Evolutionary conservation across 2,888 invertebrate species (phyloP), one percentile per base, ranked within the genome.

Genomic region (Steinernema carpocapsae): DNA sequence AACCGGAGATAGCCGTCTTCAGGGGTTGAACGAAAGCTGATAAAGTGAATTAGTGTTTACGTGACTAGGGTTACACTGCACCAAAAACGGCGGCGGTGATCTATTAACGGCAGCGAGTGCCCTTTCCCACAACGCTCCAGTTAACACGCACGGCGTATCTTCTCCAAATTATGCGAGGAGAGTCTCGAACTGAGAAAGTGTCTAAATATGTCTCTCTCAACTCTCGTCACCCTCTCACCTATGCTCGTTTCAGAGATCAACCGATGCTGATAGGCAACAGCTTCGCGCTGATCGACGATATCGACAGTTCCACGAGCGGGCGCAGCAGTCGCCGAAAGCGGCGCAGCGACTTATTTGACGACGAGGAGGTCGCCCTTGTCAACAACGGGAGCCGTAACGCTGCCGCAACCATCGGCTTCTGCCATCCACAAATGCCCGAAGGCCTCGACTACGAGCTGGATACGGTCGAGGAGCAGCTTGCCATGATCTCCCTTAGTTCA

Each of bases 181-280:
- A 7, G 56, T 2, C 12, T 51, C 51, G 43, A 7, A 14, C 10
- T 14, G 14, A 7, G 10, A 43, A 43, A 43, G 7, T 14, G 12
- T 51, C 24, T 32, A 4, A 29, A 52, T 32, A 51, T 37, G 52
- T 32, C 56, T 37, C 48, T 72, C 42, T 56, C 42, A 22, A 29
- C 46, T 46, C 43, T 74, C 48, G n/a, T 12, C 70, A 6, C 32
- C 19, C 10, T 76, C 37, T 70, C 14, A 17, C 26, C 42, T 70
- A n/a, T n/a, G n/a, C n/a, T 70, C 6, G 24, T 76, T 77, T 19
- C 45, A 80, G 80, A 79, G 45, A 64, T 64, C 46, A 73, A 75
- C 43, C 80, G 76, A 51, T 80, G 80, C 70, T 83, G 71, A 79
- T 83, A 42, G 80, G 81, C 72, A 81, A 82, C 76, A 78, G 78